phyloP scores from a whole-genome alignment of 2,113 vertebrate genomes.

The Mohoua ochrocephala region DNA sequence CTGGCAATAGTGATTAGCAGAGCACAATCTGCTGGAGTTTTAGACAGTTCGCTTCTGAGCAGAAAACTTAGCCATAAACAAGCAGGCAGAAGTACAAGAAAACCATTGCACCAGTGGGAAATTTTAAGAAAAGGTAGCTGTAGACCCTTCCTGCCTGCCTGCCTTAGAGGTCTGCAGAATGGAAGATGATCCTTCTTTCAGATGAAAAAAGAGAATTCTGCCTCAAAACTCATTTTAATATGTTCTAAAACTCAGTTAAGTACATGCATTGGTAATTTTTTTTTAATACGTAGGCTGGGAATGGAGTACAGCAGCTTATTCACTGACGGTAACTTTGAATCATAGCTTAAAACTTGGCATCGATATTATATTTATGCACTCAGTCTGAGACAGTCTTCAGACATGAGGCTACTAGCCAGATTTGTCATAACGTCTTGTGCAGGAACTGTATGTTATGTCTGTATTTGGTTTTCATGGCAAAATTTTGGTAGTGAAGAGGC shows the following conservation, averaged over 20 bases:
- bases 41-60: neutral
- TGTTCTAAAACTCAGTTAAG: neutral
- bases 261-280: neutral
- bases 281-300: neutral
- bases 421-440: slow-evolving; percentile 17
- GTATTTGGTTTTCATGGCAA: neutral
- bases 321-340: slow-evolving; percentile 5
- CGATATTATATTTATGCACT: neutral
- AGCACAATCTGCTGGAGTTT: neutral
- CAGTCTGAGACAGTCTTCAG: neutral
- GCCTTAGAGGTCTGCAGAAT: neutral
- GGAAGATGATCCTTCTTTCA: neutral
- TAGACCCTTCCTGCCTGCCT: neutral
- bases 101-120: neutral
- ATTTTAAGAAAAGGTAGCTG: neutral
- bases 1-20: neutral
- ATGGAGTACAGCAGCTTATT: neutral
- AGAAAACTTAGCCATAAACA: neutral
- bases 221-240: neutral
- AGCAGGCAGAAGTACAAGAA: neutral
- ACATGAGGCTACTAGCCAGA: neutral
- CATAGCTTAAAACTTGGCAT: slow-evolving; percentile 22
- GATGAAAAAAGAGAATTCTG: neutral
- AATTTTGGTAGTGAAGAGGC: neutral
- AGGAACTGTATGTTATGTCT: neutral